These are phyloP conservation scores for Lophius americanus DNA, from an alignment of 2,797 vertebrate species.

Conservation along the genomic window DNA sequence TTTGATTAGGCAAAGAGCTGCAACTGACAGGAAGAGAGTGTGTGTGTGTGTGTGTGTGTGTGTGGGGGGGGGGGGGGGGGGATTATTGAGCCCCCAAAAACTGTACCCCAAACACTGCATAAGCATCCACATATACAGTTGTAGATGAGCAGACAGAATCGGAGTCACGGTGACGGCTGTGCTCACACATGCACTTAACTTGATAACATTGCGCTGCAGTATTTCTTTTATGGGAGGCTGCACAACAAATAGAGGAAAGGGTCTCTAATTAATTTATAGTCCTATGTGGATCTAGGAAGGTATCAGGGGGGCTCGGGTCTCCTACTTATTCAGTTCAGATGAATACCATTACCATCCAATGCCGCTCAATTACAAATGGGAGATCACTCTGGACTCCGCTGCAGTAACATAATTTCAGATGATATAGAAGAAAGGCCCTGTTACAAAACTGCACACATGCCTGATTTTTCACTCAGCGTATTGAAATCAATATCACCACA, in stretches of 20 bases:
- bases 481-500: slow-evolving; percentile 38
- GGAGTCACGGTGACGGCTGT: too few relatives aligned
- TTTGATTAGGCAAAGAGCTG: slow-evolving; percentile 85
- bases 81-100: slow-evolving; percentile 82
- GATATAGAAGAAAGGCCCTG: neutral
- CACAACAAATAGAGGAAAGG: slow-evolving; percentile 80
- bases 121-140: slow-evolving; percentile 31
- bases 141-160: slow-evolving; percentile 28
- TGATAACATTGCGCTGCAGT: slow-evolving; percentile 52
- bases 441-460: neutral
- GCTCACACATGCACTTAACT: slow-evolving; percentile 55
- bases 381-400: slow-evolving; percentile 37
- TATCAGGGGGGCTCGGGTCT: slow-evolving; percentile 45
- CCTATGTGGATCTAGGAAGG: slow-evolving; percentile 69
- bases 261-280: slow-evolving; percentile 92
- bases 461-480: slow-evolving; percentile 4
- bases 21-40: slow-evolving; percentile 59
- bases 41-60: neutral
- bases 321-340: slow-evolving; percentile 59
- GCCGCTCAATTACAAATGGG: slow-evolving; percentile 55
- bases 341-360: slow-evolving; percentile 72
- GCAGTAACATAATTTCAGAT: slow-evolving; percentile 48
- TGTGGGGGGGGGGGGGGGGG: slow-evolving; percentile 72
- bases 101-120: slow-evolving; percentile 77
- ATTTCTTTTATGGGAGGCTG: slow-evolving; percentile 75